Conservation (phyloP, 2,888 invertebrate genomes). For the Hyalella azteca region DNA sequence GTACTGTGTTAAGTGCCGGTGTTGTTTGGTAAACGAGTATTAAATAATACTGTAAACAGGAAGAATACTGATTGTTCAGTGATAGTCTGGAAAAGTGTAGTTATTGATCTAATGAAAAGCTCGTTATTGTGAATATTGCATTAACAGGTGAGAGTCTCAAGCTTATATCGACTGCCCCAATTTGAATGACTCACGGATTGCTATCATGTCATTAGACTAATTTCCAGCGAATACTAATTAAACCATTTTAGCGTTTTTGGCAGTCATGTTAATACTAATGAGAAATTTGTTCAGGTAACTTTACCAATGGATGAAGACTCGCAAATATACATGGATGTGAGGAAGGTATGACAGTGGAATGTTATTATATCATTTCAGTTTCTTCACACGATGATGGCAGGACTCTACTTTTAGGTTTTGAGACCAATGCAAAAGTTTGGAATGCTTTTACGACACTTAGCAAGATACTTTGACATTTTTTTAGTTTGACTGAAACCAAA, state of each 20-base stretch:
- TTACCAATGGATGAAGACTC: neutral
- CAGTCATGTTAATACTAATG: no score
- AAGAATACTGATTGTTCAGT: no score
- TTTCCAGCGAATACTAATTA: no score
- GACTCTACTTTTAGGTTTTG: neutral
- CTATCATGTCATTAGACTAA: no score
- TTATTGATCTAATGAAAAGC: neutral
- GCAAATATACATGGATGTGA: neutral
- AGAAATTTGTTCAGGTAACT: no score
- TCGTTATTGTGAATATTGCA: neutral
- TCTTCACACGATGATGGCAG: neutral
- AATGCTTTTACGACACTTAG: conserved; percentile 28
- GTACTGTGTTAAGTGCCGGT: no score
- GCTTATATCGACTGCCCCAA: no score
- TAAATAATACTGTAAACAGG: no score
- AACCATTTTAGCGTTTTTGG: no score
- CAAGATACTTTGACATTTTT: neutral
- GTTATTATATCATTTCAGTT: neutral
- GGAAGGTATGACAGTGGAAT: conserved; percentile 30
- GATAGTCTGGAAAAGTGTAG: neutral
- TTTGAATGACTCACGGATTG: no score
- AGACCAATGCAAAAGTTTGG: neutral
- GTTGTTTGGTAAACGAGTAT: no score
- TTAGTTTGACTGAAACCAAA: neutral
- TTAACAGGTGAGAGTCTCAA: neutral